These are phyloP conservation scores for Gallinago solitaria DNA, from an alignment of 2,797 vertebrate species.

Conservation along the genomic window DNA sequence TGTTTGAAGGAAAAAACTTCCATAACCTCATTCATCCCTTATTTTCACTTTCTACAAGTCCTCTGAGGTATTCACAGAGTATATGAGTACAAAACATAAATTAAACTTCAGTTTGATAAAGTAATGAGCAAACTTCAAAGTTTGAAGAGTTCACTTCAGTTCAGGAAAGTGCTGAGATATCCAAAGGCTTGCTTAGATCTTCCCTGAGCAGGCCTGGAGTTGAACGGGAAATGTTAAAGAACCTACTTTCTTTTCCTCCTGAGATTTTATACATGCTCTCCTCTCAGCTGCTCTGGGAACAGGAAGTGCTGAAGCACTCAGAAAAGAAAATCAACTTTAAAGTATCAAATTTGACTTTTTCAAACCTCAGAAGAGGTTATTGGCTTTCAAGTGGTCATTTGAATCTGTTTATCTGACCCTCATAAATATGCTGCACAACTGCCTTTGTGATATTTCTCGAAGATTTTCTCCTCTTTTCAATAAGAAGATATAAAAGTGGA, in stretches of 20 bases:
- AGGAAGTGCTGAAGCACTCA: not conserved
- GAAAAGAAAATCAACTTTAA: not conserved
- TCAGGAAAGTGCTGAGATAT: not conserved
- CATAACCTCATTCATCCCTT: not conserved
- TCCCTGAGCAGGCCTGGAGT: not conserved
- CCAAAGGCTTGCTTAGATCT: not conserved
- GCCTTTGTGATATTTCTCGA: not conserved
- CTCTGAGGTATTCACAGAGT: not conserved
- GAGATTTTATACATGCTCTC: not conserved
- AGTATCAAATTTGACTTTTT: not conserved
- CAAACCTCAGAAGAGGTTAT: not conserved
- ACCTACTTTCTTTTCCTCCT: not conserved
- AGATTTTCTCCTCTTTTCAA: not conserved
- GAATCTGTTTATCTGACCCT: not conserved
- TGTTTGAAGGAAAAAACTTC: not conserved
- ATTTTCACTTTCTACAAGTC: not conserved
- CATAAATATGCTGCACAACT: not conserved
- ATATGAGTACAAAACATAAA: not conserved
- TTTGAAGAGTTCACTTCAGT: not conserved
- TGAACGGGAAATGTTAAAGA: not conserved
- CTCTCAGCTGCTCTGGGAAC: not conserved
- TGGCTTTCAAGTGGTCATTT: not conserved
- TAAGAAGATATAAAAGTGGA: not conserved
- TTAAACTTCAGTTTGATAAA: not conserved
- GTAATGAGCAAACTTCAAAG: conserved; percentile 11